A percentile compares a stretch with the other conserved stretches of the same genome.
phyloP scores from a whole-genome alignment of 2,797 vertebrate species.

The Psittacula echo region DNA sequence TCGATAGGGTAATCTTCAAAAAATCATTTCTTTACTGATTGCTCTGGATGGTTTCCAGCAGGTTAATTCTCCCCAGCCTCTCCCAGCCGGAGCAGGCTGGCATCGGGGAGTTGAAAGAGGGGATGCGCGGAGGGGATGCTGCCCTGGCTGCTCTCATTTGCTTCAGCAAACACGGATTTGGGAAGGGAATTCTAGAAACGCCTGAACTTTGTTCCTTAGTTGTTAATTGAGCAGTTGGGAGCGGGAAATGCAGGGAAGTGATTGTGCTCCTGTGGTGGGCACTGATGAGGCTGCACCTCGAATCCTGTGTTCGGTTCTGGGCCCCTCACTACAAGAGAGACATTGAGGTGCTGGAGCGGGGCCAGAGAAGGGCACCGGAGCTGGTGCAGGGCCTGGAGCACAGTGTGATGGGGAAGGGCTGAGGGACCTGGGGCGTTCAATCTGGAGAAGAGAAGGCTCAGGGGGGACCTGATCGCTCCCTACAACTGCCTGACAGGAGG shows the following conservation, averaged over 20 bases:
- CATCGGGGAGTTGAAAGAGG: neutral
- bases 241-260: neutral
- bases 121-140: rapidly evolving
- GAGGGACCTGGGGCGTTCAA: neutral
- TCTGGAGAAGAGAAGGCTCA: neutral
- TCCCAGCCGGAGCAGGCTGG: neutral
- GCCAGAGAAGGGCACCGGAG: too few relatives aligned
- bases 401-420: neutral
- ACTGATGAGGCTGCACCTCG: neutral
- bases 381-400: too few relatives aligned
- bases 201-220: neutral
- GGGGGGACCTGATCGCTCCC: neutral
- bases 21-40: constrained; percentile 14
- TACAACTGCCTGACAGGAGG: too few relatives aligned
- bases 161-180: neutral
- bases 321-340: neutral
- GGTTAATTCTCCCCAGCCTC: constrained; percentile 39
- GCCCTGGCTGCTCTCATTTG: neutral
- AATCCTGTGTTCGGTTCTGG: neutral
- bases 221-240: neutral
- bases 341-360: neutral
- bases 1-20: constrained; percentile 33
- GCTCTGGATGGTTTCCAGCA: neutral
- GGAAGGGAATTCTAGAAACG: neutral
- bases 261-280: neutral